Percentiles rank a stretch among this genome's conserved stretches.
These are phyloP conservation scores for Plectrocnemia conspersa DNA, from an alignment of 1,140 invertebrate genomes.

Conservation along the genomic window DNA sequence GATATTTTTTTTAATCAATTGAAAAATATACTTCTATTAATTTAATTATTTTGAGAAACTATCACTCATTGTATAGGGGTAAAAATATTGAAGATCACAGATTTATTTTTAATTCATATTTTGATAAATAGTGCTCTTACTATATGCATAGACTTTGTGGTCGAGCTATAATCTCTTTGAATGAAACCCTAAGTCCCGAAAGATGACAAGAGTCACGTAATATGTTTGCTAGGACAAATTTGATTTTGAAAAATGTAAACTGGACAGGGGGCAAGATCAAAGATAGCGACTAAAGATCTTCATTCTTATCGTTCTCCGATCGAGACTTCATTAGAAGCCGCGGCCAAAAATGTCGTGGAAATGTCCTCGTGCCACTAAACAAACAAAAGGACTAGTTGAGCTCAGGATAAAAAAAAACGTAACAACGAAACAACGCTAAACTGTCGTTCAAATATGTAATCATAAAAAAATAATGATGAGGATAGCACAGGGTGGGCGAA, in stretches of 20 bases:
- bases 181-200: neutral
- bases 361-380: neutral
- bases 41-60: no score
- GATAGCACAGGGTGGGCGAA: no score
- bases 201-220: neutral
- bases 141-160: neutral
- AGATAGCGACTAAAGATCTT: conserved; percentile 18
- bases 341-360: conserved; percentile 16
- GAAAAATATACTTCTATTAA: no score
- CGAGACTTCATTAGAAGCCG: conserved; percentile 9
- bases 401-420: neutral
- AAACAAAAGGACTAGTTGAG: conserved; percentile 9
- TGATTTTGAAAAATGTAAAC: neutral
- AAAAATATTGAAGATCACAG: no score
- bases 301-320: conserved; percentile 24
- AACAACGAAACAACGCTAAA: conserved; percentile 16
- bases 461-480: conserved; percentile 13
- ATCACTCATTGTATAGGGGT: no score
- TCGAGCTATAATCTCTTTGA: neutral
- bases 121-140: neutral
- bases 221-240: conserved; percentile 6
- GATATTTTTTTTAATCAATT: no score
- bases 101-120: neutral
- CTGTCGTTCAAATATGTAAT: conserved; percentile 17
- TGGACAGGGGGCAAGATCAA: conserved; percentile 22